Conservation (phyloP, 2,797 vertebrate species). For the Furcifer pardalis region DNA sequence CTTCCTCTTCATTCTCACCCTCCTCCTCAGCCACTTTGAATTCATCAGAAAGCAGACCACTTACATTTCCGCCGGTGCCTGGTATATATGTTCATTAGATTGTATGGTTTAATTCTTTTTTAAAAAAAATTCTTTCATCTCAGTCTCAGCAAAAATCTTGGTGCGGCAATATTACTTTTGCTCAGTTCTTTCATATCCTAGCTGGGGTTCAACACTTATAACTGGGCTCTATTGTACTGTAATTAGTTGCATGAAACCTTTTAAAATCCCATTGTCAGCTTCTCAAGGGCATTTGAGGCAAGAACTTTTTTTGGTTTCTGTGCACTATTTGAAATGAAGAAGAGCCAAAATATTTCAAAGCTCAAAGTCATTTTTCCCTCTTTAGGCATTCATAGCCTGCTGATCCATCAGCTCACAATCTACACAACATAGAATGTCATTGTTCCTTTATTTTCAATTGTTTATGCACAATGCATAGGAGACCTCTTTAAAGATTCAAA, state of each 20-base stretch:
- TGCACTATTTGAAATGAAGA: background rate
- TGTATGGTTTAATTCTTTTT: background rate
- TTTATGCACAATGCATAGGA: background rate
- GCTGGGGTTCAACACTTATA: background rate
- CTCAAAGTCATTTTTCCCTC: background rate
- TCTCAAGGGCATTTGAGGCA: constrained; percentile 13
- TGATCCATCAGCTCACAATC: background rate
- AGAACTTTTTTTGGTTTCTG: background rate
- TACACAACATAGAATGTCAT: background rate
- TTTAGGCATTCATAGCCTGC: background rate
- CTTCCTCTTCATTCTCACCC: background rate
- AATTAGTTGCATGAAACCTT: background rate
- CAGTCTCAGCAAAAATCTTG: background rate
- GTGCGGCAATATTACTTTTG: background rate
- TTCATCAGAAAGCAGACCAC: background rate
- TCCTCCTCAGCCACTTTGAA: background rate
- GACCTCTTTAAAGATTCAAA: background rate
- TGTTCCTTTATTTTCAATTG: background rate
- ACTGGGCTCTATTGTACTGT: background rate
- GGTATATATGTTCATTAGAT: background rate
- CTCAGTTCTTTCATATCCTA: background rate
- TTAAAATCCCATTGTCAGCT: background rate
- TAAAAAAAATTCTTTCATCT: background rate
- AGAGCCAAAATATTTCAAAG: background rate
- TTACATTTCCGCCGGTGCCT: background rate